A percentile compares a stretch with the other conserved stretches of the same genome.
phyloP scores from a whole-genome alignment of 2,113 vertebrate species.

The Lepisosteus oculatus region DNA sequence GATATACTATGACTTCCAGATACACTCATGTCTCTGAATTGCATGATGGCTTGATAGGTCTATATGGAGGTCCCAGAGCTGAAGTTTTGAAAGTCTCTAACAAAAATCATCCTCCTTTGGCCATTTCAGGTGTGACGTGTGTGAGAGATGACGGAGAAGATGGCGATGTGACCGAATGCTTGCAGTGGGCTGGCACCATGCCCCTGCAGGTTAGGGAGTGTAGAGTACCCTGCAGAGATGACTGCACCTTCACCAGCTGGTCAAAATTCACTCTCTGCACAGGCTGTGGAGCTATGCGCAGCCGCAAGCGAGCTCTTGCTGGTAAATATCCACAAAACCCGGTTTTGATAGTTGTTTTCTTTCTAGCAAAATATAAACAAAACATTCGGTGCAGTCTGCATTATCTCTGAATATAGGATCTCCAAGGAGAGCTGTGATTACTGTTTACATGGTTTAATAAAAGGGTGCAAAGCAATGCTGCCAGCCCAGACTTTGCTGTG shows the following conservation, averaged over 20 bases:
- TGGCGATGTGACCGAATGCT: constrained; percentile 68
- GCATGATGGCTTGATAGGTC: too few species aligned
- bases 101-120: neutral
- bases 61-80: too few species aligned
- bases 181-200: constrained; percentile 72
- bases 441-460: too few species aligned
- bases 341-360: too few species aligned
- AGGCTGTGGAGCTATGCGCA: constrained; percentile 70
- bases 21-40: too few species aligned
- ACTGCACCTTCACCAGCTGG: constrained; percentile 88
- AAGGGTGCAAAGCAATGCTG: too few species aligned
- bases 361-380: too few species aligned
- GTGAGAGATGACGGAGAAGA: constrained; percentile 59
- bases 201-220: constrained; percentile 77
- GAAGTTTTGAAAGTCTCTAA: neutral
- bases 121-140: constrained; percentile 75
- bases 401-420: too few species aligned
- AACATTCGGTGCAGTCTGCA: too few species aligned
- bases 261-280: constrained; percentile 83
- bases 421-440: too few species aligned
- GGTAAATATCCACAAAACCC: constrained; percentile 60
- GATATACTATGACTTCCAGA: too few species aligned
- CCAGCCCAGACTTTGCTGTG: too few species aligned
- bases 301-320: constrained; percentile 74
- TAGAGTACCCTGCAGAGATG: constrained; percentile 77